These are phyloP conservation scores for Scatophagus argus DNA, from an alignment of 2,113 vertebrate species.

Conservation along the genomic window DNA sequence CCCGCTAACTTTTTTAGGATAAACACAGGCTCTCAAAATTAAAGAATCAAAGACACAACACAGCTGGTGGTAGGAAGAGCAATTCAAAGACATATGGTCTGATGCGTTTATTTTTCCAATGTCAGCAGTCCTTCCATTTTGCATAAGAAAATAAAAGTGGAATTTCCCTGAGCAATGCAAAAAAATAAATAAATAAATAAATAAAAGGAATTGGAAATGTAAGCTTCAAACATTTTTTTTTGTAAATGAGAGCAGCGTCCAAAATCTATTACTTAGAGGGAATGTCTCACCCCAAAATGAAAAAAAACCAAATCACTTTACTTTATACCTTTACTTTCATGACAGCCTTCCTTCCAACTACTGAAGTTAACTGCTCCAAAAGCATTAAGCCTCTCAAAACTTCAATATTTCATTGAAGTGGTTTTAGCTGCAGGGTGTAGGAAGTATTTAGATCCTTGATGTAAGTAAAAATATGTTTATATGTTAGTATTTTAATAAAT, in stretches of 20 bases:
- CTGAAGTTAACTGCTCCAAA: conserved; percentile 1
- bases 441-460: not conserved
- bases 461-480: not conserved
- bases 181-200: no score
- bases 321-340: conserved; percentile 29
- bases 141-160: not conserved
- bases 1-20: not conserved
- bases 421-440: not conserved
- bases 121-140: conserved; percentile 23
- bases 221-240: not conserved
- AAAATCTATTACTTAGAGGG: not conserved
- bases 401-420: no score
- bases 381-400: not conserved
- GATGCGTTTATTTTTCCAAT: conserved; percentile 7
- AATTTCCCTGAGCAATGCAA: conserved; percentile 6
- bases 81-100: not conserved
- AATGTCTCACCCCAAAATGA: not conserved
- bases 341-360: not conserved
- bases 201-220: not conserved
- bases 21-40: conserved; percentile 1
- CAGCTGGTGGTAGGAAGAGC: not conserved
- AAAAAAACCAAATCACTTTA: not conserved
- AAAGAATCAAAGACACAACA: conserved; percentile 7
- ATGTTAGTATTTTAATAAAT: no score
- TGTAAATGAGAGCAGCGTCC: not conserved